phyloP scores from a whole-genome alignment of 2,888 invertebrate genomes.

The Drosophila hamatofila region DNA sequence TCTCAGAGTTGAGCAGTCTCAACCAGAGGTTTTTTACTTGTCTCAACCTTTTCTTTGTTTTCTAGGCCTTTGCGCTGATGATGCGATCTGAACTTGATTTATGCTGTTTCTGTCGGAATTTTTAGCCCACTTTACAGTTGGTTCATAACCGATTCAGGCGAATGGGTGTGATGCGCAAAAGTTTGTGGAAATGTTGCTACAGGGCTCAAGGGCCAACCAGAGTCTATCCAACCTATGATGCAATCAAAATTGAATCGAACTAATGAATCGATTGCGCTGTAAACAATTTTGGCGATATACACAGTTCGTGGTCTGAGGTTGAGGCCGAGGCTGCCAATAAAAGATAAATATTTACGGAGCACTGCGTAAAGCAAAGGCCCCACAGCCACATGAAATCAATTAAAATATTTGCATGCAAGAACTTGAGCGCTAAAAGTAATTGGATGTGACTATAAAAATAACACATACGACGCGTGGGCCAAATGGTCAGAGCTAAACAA shows the following conservation, averaged over 20 bases:
- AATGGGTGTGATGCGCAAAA: background rate
- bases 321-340: conserved; percentile 24
- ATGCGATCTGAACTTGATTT: conserved; percentile 17
- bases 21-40: too few relatives aligned
- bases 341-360: conserved; percentile 55
- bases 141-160: background rate
- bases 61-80: background rate
- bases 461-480: conserved; percentile 46
- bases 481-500: conserved; percentile 18
- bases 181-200: background rate
- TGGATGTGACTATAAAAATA: conserved; percentile 65
- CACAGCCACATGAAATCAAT: conserved; percentile 69
- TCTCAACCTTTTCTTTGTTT: background rate
- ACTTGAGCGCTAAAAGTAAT: conserved; percentile 54
- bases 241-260: conserved; percentile 6
- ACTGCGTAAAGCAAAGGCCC: background rate
- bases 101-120: background rate
- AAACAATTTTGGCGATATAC: conserved; percentile 44
- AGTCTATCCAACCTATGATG: background rate
- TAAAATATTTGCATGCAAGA: conserved; percentile 66
- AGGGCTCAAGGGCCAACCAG: too few relatives aligned
- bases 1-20: too few relatives aligned
- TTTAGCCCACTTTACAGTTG: conserved; percentile 1
- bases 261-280: conserved; percentile 13
- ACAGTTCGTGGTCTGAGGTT: conserved; percentile 29